Evolutionary conservation across 2,797 vertebrate species (phyloP), one percentile per base, ranked within the genome.

Genomic region (Gadopsis bispinosus): DNA sequence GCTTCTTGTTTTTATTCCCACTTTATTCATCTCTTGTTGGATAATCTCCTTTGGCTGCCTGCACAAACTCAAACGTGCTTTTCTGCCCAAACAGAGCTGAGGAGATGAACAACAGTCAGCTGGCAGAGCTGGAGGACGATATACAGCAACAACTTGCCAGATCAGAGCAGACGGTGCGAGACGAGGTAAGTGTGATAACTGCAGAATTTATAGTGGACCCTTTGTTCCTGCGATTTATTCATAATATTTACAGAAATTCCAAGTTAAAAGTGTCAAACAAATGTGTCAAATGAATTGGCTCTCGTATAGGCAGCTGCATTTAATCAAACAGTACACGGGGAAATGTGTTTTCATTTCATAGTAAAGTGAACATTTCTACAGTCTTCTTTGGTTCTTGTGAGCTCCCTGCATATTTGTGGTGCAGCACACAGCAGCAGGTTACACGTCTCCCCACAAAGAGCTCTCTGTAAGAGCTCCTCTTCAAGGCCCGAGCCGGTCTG

Each of bases 101-200:
- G 65, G 96, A 95, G 67, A 86, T 92, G 76, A 94, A 92, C 73
- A 89, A 74, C 50, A 90, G 85, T 81, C 95, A 94, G 69, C 86
- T 95, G 84, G 73, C 85, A 22, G 95, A 95, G 58, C 75, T 96
- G 77, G 96, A 96, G 62, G 95, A 96, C 0, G 94, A 96, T 61
- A 72, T 95, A 37, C 94, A 95, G 74, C 89, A 91, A 59, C 95
- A 95, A 58, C 85, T 96, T 3, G 39, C 56, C 9, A 80, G 53
- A 50, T 70, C 91, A 31, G 95, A 96, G 85, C 67, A 85, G 66
- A 84, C 88, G 58, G 94, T 93, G 58, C 91, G 93, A 72, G 83
- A 92, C 0, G 91, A 95, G 94, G 96, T 95, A 73, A 92, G 94
- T 61, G 12, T 16, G 19, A 59, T 14, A 45, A 9, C 37, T 58